phyloP scores from a whole-genome alignment of 2,797 vertebrate genomes.

The Leucoraja ocellata region DNA sequence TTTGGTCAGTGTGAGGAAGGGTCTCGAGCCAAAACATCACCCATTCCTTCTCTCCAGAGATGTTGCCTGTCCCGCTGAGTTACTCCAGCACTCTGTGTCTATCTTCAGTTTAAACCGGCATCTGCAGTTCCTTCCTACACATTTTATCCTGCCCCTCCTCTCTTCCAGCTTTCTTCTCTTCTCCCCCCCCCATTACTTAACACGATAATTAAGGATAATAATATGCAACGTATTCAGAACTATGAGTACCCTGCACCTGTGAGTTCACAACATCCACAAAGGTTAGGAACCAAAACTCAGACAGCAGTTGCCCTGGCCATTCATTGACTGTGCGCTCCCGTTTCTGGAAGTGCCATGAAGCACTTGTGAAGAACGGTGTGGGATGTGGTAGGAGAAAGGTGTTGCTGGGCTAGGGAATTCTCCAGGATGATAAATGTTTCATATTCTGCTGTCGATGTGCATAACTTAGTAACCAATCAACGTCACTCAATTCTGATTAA shows the following conservation, averaged over 20 bases:
- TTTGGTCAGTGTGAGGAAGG: too few species aligned
- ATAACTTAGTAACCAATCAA: background rate
- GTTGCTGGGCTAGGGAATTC: background rate
- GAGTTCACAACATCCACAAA: background rate
- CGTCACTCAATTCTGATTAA: background rate
- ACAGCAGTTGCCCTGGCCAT: too few species aligned
- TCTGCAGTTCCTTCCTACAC: too few species aligned
- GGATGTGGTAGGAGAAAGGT: background rate
- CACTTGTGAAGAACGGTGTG: background rate
- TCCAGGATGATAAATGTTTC: background rate
- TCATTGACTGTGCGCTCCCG: background rate
- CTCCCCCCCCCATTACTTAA: too few species aligned
- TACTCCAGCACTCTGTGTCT: too few species aligned
- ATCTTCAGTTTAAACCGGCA: too few species aligned
- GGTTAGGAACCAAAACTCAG: background rate
- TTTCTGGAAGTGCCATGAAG: background rate
- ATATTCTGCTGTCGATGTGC: background rate
- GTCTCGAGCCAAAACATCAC: too few species aligned
- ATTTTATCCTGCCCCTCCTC: too few species aligned
- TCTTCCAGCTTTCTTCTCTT: too few species aligned
- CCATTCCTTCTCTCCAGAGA: too few species aligned
- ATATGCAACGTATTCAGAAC: background rate
- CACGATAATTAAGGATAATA: too few species aligned
- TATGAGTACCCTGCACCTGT: background rate
- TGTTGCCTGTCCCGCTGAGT: too few species aligned